Conservation (phyloP, 2,797 vertebrate species). For the Betta splendens region DNA sequence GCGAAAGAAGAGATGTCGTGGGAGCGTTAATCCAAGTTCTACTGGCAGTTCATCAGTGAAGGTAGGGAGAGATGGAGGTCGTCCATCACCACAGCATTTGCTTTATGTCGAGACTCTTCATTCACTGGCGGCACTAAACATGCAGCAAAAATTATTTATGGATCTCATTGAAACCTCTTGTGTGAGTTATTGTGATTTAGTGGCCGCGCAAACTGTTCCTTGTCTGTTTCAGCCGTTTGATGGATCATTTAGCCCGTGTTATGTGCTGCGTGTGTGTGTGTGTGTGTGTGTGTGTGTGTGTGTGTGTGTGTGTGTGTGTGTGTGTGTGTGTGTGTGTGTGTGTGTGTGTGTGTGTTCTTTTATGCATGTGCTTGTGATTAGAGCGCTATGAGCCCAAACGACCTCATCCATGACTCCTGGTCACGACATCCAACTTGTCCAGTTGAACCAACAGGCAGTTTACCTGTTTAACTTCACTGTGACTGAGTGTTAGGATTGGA, state of each 20-base stretch:
- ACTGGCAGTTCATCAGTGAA: no score
- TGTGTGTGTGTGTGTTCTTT: conserved; percentile 14
- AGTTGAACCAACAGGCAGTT: no score
- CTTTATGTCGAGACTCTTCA: conserved; percentile 4
- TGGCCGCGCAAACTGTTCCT: conserved; percentile 46
- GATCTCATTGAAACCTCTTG: conserved; percentile 1
- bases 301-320: conserved; percentile 27
- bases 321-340: conserved; percentile 14
- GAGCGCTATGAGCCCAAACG: conserved; percentile 24
- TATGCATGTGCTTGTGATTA: conserved; percentile 62
- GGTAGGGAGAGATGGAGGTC: no score
- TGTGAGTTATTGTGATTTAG: conserved; percentile 30
- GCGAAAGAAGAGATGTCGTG: no score
- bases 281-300: conserved; percentile 12
- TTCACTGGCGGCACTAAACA: conserved; percentile 15
- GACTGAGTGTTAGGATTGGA: neutral
- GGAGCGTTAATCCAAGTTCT: no score
- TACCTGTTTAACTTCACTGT: neutral
- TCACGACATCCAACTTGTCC: no score
- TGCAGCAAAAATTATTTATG: conserved; percentile 13
- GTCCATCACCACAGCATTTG: neutral
- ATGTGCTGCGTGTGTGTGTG: conserved; percentile 9
- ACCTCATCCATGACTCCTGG: conserved; percentile 68
- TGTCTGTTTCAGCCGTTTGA: conserved; percentile 53
- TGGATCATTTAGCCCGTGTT: conserved; percentile 65